Evolutionary conservation across 2,113 vertebrate genomes (phyloP).

Genomic region (Fukomys damarensis): DNA sequence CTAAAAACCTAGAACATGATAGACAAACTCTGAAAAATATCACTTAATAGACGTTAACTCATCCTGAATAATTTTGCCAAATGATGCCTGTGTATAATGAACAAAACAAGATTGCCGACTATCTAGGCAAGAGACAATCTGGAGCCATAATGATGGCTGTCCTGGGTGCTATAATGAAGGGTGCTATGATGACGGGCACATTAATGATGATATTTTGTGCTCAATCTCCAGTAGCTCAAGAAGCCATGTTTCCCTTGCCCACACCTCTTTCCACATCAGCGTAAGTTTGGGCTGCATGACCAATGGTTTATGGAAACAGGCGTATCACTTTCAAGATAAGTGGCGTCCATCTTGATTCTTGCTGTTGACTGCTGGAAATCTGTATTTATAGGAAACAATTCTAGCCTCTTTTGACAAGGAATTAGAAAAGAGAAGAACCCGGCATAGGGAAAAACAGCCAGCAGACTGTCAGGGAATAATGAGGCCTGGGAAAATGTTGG

Average conservation of each 20-base stretch:
- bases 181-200: not conserved
- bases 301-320: not conserved
- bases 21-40: not conserved
- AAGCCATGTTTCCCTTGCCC: rapidly evolving
- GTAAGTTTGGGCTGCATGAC: not conserved
- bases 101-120: not conserved
- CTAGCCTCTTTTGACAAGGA: not conserved
- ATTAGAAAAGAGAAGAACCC: not conserved
- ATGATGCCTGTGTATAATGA: not conserved
- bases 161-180: not conserved
- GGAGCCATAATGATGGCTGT: rapidly evolving
- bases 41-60: not conserved
- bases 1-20: not conserved
- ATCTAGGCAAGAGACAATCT: not conserved
- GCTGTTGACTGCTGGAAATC: not conserved
- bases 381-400: not conserved
- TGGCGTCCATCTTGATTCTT: not conserved
- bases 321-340: not conserved
- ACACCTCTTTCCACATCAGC: not conserved
- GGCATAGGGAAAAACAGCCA: not conserved
- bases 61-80: not conserved
- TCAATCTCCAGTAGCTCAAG: not conserved
- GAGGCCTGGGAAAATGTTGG: not conserved
- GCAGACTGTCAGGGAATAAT: not conserved
- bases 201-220: rapidly evolving